Conservation (phyloP, 2,113 vertebrate species). For the Megatriorchis doriae region DNA sequence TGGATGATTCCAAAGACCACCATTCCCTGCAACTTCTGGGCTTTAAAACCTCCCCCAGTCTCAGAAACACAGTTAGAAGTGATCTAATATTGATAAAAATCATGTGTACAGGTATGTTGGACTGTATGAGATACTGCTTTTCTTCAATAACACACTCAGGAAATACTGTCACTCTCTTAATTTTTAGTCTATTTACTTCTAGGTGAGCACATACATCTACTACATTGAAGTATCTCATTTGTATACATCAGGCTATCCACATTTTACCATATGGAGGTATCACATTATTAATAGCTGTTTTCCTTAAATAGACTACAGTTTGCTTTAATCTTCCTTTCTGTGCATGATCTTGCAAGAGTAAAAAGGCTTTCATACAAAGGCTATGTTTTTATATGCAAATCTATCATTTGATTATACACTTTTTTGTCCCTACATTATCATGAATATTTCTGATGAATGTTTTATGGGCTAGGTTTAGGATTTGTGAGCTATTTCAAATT, state of each 20-base stretch:
- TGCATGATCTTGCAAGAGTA: slow-evolving; percentile 19
- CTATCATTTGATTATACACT: slow-evolving; percentile 69
- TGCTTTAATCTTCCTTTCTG: slow-evolving; percentile 39
- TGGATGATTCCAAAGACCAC: background rate
- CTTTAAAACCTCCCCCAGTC: background rate
- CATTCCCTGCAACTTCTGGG: background rate
- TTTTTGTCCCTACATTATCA: slow-evolving; percentile 67
- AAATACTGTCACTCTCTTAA: background rate
- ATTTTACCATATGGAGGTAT: slow-evolving; percentile 42
- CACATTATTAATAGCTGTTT: slow-evolving; percentile 55
- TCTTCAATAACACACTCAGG: background rate
- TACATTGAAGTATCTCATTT: slow-evolving; percentile 14
- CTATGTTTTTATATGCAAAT: slow-evolving; percentile 73
- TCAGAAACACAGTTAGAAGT: background rate
- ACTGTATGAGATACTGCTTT: background rate
- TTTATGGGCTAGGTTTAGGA: slow-evolving; percentile 71
- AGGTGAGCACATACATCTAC: background rate
- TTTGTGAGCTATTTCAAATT: slow-evolving; percentile 68
- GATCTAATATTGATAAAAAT: background rate
- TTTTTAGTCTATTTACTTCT: background rate
- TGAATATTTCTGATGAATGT: slow-evolving; percentile 73
- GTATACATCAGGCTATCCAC: slow-evolving; percentile 16
- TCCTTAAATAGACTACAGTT: slow-evolving; percentile 35
- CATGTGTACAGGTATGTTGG: background rate
- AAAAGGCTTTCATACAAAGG: slow-evolving; percentile 40